These are phyloP conservation scores for Brachypteracias leptosomus DNA, from an alignment of 2,113 vertebrate genomes.

Conservation along the genomic window DNA sequence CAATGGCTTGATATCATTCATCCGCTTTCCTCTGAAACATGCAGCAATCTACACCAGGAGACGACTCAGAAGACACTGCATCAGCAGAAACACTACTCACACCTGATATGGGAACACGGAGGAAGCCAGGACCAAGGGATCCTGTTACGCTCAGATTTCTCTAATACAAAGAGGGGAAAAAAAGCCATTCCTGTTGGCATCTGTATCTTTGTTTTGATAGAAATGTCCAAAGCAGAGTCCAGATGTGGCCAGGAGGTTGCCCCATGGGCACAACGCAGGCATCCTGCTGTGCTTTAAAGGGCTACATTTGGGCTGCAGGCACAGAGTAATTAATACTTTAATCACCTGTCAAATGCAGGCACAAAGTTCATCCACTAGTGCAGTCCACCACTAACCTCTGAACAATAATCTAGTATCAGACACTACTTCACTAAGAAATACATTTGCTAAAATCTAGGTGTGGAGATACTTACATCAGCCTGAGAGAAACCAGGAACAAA, in stretches of 20 bases:
- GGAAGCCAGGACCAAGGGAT: constrained; percentile 43
- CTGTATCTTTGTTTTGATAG: constrained; percentile 53
- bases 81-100: constrained; percentile 72
- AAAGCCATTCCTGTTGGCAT: constrained; percentile 42
- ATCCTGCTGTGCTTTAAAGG: constrained; percentile 11
- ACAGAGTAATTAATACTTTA: constrained; percentile 84
- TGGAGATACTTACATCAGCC: not conserved
- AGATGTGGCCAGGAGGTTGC: not conserved
- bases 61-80: constrained; percentile 67
- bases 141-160: constrained; percentile 36
- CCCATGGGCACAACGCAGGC: not conserved
- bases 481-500: not conserved
- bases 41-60: constrained; percentile 59
- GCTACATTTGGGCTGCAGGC: constrained; percentile 56
- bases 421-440: constrained; percentile 60
- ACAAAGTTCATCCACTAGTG: constrained; percentile 76
- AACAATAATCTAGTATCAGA: constrained; percentile 70
- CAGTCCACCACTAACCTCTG: constrained; percentile 67
- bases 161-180: not conserved
- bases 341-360: constrained; percentile 79
- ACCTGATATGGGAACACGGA: constrained; percentile 32
- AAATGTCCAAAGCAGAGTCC: constrained; percentile 39
- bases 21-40: constrained; percentile 68
- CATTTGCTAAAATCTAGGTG: constrained; percentile 18
- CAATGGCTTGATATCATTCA: constrained; percentile 73